Conservation (phyloP, 2,797 vertebrate genomes). For the Xenops minutus region DNA sequence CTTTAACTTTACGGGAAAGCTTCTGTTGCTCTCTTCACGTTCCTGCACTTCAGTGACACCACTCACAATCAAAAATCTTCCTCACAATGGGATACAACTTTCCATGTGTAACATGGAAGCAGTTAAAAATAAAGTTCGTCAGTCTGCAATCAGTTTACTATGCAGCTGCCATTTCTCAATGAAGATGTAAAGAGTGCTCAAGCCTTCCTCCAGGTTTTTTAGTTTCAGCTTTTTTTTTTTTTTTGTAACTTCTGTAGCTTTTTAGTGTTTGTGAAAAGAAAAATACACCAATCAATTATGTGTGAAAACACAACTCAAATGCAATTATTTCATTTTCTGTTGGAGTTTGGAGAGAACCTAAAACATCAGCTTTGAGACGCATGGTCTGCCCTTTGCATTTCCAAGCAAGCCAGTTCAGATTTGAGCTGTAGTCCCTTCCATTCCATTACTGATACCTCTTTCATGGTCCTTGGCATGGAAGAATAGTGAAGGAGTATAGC, state of each 20-base stretch:
- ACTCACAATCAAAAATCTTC: not conserved
- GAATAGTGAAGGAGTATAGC: not conserved
- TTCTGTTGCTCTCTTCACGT: not conserved
- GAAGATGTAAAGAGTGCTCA: not conserved
- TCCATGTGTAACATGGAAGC: slow-evolving; percentile 25
- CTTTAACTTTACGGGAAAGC: slow-evolving; percentile 32
- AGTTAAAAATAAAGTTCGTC: not conserved
- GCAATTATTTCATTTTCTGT: not conserved
- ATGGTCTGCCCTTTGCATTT: not conserved
- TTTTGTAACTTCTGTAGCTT: not conserved
- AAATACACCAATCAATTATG: not conserved
- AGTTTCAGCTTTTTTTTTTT: not conserved
- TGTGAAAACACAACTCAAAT: not conserved
- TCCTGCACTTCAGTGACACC: not conserved
- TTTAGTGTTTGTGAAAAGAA: not conserved
- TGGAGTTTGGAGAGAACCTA: not conserved
- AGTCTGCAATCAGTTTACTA: not conserved
- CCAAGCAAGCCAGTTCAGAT: not conserved
- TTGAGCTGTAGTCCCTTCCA: not conserved
- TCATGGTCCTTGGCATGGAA: not conserved
- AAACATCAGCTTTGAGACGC: not conserved
- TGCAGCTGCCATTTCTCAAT: not conserved
- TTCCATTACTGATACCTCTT: not conserved
- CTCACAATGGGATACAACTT: not conserved
- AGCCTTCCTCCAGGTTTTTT: not conserved